phyloP scores from a whole-genome alignment of 2,888 invertebrate genomes.

The Odiellus spinosus region DNA sequence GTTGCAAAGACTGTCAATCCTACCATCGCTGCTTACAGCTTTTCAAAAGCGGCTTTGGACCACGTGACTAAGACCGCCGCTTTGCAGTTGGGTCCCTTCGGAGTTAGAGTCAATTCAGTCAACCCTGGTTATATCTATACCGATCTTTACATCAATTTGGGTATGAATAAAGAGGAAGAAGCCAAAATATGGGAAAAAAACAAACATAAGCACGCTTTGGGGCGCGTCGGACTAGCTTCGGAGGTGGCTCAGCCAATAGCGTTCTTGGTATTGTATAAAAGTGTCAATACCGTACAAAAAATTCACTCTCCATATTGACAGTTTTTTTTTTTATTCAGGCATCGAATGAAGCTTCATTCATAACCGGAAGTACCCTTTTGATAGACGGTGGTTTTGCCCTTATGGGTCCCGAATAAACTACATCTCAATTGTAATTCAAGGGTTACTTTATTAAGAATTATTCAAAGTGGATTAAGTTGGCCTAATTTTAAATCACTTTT shows the following conservation, averaged over 20 bases:
- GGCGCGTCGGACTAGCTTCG: slow-evolving; percentile 60
- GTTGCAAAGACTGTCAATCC: slow-evolving; percentile 80
- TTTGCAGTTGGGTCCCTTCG: slow-evolving; percentile 36
- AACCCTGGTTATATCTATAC: slow-evolving; percentile 80
- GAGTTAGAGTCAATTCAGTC: slow-evolving; percentile 1
- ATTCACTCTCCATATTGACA: too few species aligned
- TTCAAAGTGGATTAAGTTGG: too few species aligned
- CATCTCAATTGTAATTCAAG: too few species aligned
- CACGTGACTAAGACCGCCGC: slow-evolving; percentile 87
- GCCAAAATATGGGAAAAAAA: slow-evolving; percentile 60
- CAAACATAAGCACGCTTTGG: slow-evolving; percentile 78
- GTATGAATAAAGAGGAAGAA: slow-evolving; percentile 66
- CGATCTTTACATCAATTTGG: slow-evolving; percentile 69
- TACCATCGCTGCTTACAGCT: slow-evolving; percentile 66
- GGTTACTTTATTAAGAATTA: too few species aligned
- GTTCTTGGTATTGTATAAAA: too few species aligned
- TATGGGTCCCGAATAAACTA: slow-evolving; percentile 68
- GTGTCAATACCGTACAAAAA: too few species aligned
- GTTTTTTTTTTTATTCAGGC: too few species aligned
- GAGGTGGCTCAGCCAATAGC: slow-evolving; percentile 82
- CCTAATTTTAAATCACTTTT: too few species aligned
- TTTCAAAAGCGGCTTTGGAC: slow-evolving; percentile 80
- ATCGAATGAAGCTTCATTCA: slow-evolving; percentile 61
- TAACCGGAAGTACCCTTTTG: slow-evolving; percentile 72
- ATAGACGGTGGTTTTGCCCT: slow-evolving; percentile 90